A percentile compares a stretch with the other conserved stretches of the same genome.
phyloP scores from a whole-genome alignment of 2,888 invertebrate genomes.

The Ryuthela nishihirai region DNA sequence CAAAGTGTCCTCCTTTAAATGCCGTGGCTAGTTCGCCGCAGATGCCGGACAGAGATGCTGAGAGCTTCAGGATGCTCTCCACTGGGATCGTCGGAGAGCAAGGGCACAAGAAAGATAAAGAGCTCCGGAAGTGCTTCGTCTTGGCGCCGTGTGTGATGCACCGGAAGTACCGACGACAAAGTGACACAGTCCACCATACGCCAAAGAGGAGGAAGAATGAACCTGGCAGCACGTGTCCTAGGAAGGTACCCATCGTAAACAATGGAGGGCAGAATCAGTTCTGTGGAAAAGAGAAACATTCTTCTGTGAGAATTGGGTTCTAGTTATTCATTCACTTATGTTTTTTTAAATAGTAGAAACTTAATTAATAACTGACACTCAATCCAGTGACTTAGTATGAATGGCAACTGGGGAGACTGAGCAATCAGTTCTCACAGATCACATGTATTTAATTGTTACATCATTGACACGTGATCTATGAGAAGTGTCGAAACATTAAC shows the following conservation, averaged over 20 bases:
- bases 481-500: too few relatives aligned
- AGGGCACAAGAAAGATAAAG: neutral
- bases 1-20: too few relatives aligned
- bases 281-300: too few relatives aligned
- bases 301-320: too few relatives aligned
- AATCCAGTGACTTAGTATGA: too few relatives aligned
- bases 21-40: neutral
- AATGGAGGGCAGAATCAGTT: neutral
- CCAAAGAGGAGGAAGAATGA: neutral
- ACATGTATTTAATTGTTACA: too few relatives aligned
- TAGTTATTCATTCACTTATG: too few relatives aligned
- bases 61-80: neutral
- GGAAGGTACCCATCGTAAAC: neutral
- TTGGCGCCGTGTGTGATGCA: neutral
- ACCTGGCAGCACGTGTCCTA: slow-evolving; percentile 1
- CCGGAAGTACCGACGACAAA: neutral
- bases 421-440: too few relatives aligned
- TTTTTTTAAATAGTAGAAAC: too few relatives aligned
- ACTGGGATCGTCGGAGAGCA: neutral
- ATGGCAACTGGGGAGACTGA: too few relatives aligned
- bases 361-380: too few relatives aligned
- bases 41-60: neutral
- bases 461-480: too few relatives aligned
- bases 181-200: neutral
- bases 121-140: neutral